phyloP scores from a whole-genome alignment of 2,797 vertebrate species.

The Acridotheres tristis region DNA sequence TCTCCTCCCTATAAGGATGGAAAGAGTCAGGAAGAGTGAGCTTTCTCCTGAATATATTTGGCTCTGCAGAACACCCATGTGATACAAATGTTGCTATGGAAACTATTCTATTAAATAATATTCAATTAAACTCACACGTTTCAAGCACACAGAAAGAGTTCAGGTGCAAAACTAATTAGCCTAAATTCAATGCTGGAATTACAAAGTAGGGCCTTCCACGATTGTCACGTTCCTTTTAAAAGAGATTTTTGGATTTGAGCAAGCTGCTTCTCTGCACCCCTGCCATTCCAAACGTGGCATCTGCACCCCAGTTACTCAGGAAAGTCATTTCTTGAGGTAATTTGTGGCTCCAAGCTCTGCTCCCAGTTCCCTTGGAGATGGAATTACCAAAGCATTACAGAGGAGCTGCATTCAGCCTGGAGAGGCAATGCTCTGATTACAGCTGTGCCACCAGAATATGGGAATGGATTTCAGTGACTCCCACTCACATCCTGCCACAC shows the following conservation, averaged over 20 bases:
- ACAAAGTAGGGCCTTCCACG: neutral
- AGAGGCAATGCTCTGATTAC: slow-evolving; percentile 4
- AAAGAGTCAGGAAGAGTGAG: neutral
- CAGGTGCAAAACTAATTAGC: slow-evolving; percentile 47
- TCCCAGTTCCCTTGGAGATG: slow-evolving; percentile 59
- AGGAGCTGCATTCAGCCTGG: neutral
- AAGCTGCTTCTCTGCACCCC: neutral
- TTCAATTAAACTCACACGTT: slow-evolving; percentile 49
- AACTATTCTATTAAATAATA: slow-evolving; percentile 64
- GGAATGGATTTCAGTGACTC: neutral
- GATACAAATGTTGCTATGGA: slow-evolving; percentile 61
- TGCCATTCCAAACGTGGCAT: neutral
- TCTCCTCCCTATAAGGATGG: neutral
- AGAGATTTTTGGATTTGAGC: neutral
- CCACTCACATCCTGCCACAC: neutral
- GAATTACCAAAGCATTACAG: neutral
- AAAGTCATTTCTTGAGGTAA: slow-evolving; percentile 4
- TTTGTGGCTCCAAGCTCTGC: neutral
- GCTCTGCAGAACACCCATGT: slow-evolving; percentile 28
- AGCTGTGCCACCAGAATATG: neutral
- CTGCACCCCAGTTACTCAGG: neutral
- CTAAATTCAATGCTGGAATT: slow-evolving; percentile 15
- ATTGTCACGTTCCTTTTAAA: neutral
- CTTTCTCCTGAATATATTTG: slow-evolving; percentile 37
- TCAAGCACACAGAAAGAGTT: neutral